phyloP scores from a whole-genome alignment of 2,888 invertebrate species.

The Clunio marinus region DNA sequence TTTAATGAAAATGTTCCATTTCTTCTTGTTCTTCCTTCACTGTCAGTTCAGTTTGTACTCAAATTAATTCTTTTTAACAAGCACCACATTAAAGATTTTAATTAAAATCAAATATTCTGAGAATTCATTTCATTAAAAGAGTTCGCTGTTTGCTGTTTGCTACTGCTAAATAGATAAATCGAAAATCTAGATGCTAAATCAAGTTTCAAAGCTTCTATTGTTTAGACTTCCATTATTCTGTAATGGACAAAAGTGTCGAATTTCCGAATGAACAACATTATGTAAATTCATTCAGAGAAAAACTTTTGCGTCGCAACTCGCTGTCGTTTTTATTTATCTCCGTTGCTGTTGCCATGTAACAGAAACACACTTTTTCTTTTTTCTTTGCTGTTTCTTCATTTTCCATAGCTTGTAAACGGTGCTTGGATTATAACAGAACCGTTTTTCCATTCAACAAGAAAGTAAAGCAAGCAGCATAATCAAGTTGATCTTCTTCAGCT shows the following conservation, averaged over 20 bases:
- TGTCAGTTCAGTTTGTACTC: too few species aligned
- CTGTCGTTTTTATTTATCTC: neutral
- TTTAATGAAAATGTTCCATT: too few species aligned
- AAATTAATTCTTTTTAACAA: too few species aligned
- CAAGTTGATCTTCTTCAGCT: too few species aligned
- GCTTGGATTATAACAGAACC: slow-evolving; percentile 9
- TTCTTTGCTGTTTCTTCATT: neutral
- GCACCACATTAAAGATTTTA: too few species aligned
- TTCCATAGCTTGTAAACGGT: too few species aligned
- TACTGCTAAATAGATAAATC: neutral
- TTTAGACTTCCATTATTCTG: neutral
- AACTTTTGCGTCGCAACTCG: neutral
- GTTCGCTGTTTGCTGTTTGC: too few species aligned
- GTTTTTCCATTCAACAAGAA: slow-evolving; percentile 13
- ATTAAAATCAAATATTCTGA: neutral
- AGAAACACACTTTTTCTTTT: slow-evolving; percentile 20
- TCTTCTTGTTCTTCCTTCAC: too few species aligned
- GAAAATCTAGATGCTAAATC: neutral
- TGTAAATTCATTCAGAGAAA: neutral
- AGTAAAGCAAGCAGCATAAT: slow-evolving; percentile 3
- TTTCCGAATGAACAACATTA: slow-evolving; percentile 6
- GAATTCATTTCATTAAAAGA: neutral
- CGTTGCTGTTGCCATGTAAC: slow-evolving; percentile 11
- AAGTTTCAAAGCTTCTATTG: neutral
- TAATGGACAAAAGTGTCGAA: slow-evolving; percentile 7